Base-by-base conservation (phyloP, 2,888 invertebrate genomes). In the Dryobotodes eremita region DNA sequence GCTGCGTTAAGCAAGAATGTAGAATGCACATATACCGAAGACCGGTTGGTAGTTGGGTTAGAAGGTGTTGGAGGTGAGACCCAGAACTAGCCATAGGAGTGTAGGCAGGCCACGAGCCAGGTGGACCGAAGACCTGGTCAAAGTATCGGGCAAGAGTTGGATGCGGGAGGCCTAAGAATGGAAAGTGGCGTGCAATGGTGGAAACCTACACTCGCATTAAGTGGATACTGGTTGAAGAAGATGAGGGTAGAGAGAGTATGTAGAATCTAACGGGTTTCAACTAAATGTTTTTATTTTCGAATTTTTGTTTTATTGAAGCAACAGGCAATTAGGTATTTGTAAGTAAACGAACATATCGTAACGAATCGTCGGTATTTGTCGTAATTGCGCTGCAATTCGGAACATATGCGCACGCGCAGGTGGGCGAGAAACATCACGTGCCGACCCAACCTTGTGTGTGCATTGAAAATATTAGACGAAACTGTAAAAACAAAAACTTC, bases 401-500 rank as follows among this genome's bases (percentile, higher is more conserved):
- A 82, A 85, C 92, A 91, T 90, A 89, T 92, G 93, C 91, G 90
- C 90, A 48, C 23, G 91, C 90, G 91, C 93, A 93, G 91, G 93
- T 93, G 92, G 90, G 89, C 88, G 88, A 83, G 71, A 77, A 81
- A 77, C 75, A 76, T 89, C 90, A 89, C 89, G 88, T 84, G 87
- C 83, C 46, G 70, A 83, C 46, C 77, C 73, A 77, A 84, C 77
- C 77, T 78, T 88, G 71, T 82, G 78, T 80, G 62, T 83, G 81
- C 86, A 80, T 86, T 86, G 72, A 76, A 82, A 85, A 78, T 70
- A 79, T 79, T 80, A 80, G 85, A 77, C 46, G 53, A 72, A 85
- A 50, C 57, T 68, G 86, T 85, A 50, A 84, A 82, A 68, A 64
- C 55, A 13, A n/a, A 64, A 17, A n/a, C 13, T n/a, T 1, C 10